phyloP scores from a whole-genome alignment of 2,888 invertebrate genomes.

The Chloroclystis v-ata region DNA sequence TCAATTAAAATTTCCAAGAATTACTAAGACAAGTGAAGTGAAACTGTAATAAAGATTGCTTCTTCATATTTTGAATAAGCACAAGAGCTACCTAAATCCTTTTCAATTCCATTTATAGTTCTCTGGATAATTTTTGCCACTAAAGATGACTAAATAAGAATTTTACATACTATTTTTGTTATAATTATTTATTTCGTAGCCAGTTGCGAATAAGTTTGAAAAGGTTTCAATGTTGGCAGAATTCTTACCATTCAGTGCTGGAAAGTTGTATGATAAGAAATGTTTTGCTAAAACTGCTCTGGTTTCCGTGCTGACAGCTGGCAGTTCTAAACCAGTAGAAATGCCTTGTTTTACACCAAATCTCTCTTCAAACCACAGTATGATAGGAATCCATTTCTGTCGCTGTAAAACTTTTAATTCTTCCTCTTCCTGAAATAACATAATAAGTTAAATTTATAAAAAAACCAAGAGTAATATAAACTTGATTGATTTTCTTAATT shows the following conservation, averaged over 20 bases:
- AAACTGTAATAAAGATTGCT: no score
- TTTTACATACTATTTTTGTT: no score
- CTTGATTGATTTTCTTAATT: background rate
- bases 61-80: no score
- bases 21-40: no score
- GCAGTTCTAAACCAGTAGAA: slow-evolving; percentile 83
- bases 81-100: no score
- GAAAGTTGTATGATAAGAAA: slow-evolving; percentile 88
- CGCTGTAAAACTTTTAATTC: slow-evolving; percentile 86
- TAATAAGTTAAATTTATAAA: background rate
- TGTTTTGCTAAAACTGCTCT: slow-evolving; percentile 84
- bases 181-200: no score
- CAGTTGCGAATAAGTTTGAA: no score
- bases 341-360: slow-evolving; percentile 85
- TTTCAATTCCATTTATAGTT: no score
- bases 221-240: background rate
- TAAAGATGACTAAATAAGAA: no score
- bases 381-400: slow-evolving; percentile 92
- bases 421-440: slow-evolving; percentile 81
- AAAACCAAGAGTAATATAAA: background rate
- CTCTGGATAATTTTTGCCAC: no score
- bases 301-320: slow-evolving; percentile 81
- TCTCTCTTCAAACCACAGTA: slow-evolving; percentile 92
- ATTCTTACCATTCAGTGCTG: slow-evolving; percentile 86
- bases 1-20: no score